Evolutionary conservation across 2,888 invertebrate genomes (phyloP).

Genomic region (Strigamia transsilvanica): DNA sequence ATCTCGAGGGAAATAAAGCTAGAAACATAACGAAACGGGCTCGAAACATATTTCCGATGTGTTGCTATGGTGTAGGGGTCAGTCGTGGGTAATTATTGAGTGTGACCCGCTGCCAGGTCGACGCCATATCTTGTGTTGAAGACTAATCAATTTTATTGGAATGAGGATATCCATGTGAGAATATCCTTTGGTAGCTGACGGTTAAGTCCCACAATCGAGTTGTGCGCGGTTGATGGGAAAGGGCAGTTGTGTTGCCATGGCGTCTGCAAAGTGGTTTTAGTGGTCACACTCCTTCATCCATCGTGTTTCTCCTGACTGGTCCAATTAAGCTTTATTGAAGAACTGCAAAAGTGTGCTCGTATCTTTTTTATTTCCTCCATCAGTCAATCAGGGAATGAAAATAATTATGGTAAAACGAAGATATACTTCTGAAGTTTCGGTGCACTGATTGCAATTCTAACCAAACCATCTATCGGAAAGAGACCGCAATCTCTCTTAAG

Average conservation of each 20-base stretch:
- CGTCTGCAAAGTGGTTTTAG: constrained; percentile 47
- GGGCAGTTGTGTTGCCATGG: constrained; percentile 45
- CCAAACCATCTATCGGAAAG: not conserved
- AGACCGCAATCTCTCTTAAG: constrained; percentile 35
- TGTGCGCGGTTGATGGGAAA: constrained; percentile 39
- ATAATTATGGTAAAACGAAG: not conserved
- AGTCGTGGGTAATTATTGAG: constrained; percentile 24
- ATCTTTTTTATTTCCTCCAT: not conserved
- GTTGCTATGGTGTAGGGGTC: not conserved
- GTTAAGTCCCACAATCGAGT: constrained; percentile 47
- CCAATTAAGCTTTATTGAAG: constrained; percentile 32
- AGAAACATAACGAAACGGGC: too few species aligned
- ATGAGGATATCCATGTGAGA: constrained; percentile 37
- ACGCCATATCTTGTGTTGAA: constrained; percentile 23
- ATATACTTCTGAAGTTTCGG: not conserved
- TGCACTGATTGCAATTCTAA: not conserved
- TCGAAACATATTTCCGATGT: not conserved
- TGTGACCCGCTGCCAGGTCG: constrained; percentile 27
- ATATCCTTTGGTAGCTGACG: constrained; percentile 28
- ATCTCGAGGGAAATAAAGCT: too few species aligned
- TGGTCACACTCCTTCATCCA: constrained; percentile 48
- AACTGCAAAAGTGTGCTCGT: not conserved
- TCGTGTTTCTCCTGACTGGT: constrained; percentile 30
- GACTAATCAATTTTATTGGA: constrained; percentile 49
- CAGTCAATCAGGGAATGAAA: constrained; percentile 16